Evolutionary conservation across 1,140 invertebrate genomes (phyloP), one percentile per base, ranked within the genome.

Genomic region (Heliconius nattereri): DNA sequence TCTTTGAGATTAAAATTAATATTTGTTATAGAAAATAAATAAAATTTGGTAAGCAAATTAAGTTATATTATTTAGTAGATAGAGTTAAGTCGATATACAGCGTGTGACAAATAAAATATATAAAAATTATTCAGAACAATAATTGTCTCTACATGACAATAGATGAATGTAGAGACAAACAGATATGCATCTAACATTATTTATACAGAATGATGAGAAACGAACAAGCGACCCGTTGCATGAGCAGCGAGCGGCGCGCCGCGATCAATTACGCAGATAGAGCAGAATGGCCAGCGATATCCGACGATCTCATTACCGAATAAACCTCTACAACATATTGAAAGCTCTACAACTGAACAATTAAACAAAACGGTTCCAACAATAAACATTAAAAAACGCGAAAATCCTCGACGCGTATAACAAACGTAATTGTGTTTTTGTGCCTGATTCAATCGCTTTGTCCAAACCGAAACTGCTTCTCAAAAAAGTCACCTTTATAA

Each of bases 401-500:
- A 86, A 90, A 45, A 90, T 91, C 84, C 86, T 85, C 87, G 79
- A 85, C 87, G 84, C 87, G 85, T 87, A 92, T 89, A 94, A 91
- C 91, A 93, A 92, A 94, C 87, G 91, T 91, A 90, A 94, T 92
- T 92, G 89, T 92, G 87, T 92, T 91, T 92, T 91, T 91, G 87
- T 90, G 84, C 85, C 81, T 85, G 84, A 90, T 89, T 91, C 90
- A 91, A 93, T 92, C 81, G 85, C 88, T 88, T 91, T 91, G 90
- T 91, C 83, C 85, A 85, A 76, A 90, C 86, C 86, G 88, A 85
- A 88, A 88, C 86, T 83, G 84, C 84, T 89, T 90, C 87, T 92
- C 89, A 87, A 92, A 92, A 92, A 91, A 93, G 91, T 93, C 92
- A 93, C 92, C 89, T 93, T 94, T 93, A 89, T 90, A 94, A 94